A percentile compares a stretch with the other conserved stretches of the same genome.
Evolutionary conservation across 2,888 invertebrate species (phyloP).

Genomic region (Yponomeuta plumbellus): DNA sequence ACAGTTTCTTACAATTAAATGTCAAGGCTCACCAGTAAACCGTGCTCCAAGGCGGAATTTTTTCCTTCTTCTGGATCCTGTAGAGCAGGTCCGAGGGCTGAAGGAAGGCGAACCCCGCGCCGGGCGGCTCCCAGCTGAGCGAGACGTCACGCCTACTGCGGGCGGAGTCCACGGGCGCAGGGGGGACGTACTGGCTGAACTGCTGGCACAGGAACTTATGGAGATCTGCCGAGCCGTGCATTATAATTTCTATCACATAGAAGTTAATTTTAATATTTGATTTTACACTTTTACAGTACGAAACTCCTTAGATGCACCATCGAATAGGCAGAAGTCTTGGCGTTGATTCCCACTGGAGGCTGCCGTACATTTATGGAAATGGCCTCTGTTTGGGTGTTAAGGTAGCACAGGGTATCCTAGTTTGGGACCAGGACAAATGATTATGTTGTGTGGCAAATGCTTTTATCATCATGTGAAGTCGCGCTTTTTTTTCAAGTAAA

Average conservation of each 20-base stretch:
- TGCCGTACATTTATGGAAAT: too few relatives aligned
- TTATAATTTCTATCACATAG: not conserved
- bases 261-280: not conserved
- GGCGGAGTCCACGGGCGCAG: conserved; percentile 37
- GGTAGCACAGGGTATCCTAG: too few relatives aligned
- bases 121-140: conserved; percentile 34
- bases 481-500: too few relatives aligned
- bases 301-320: too few relatives aligned
- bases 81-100: conserved; percentile 37
- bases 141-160: conserved; percentile 42
- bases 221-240: conserved; percentile 29
- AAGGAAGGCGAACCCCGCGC: conserved; percentile 25
- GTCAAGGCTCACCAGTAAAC: conserved; percentile 45
- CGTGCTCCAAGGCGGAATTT: conserved; percentile 56
- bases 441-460: too few relatives aligned
- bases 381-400: too few relatives aligned
- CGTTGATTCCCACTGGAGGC: too few relatives aligned
- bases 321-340: too few relatives aligned
- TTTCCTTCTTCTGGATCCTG: conserved; percentile 52
- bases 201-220: conserved; percentile 28
- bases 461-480: too few relatives aligned
- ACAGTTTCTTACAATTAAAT: not conserved
- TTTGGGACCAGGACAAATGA: too few relatives aligned
- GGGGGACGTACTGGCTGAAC: conserved; percentile 37
- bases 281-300: not conserved